These are phyloP conservation scores for Notamacropus eugenii DNA, from an alignment of 2,797 vertebrate species.

Conservation along the genomic window DNA sequence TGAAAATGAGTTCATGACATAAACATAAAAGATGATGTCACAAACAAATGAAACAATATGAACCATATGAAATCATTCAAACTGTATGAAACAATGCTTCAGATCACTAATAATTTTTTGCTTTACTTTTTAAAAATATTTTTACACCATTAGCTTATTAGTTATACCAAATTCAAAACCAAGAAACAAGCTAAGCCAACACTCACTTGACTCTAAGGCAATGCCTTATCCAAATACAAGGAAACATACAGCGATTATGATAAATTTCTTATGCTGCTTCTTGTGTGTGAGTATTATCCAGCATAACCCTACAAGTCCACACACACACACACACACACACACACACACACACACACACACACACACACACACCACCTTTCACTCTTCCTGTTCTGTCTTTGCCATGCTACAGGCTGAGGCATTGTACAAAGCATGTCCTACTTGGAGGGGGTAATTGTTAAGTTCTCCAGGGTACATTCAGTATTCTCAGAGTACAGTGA, in stretches of 20 bases:
- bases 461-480: background rate
- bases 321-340: rapidly evolving
- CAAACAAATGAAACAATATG: background rate
- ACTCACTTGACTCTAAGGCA: background rate
- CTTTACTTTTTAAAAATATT: background rate
- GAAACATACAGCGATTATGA: background rate
- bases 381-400: constrained; percentile 9
- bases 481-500: background rate
- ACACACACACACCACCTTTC: background rate
- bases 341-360: rapidly evolving
- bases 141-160: background rate
- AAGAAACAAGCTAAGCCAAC: background rate
- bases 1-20: background rate
- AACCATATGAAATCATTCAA: background rate
- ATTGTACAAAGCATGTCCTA: background rate
- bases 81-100: background rate
- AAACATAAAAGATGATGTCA: background rate
- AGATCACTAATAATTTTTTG: background rate
- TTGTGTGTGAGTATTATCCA: background rate
- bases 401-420: background rate
- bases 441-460: background rate
- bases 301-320: background rate
- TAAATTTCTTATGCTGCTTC: background rate
- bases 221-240: background rate
- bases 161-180: background rate